A percentile compares a stretch with the other conserved stretches of the same genome.
Conservation (phyloP, 2,888 invertebrate species). For the Andricus quercusramuli region DNA sequence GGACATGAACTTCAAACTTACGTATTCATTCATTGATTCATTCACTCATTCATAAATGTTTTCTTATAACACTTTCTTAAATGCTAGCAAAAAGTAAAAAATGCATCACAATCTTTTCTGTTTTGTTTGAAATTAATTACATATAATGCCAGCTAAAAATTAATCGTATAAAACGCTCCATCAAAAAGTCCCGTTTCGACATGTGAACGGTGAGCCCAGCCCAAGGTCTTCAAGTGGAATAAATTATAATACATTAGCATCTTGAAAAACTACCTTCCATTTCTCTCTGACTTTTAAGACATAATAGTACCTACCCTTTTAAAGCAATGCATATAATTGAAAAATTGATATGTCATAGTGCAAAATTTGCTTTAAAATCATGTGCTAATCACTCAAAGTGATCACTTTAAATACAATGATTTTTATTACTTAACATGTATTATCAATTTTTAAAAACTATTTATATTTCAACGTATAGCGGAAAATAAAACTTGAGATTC, state of each 20-base stretch:
- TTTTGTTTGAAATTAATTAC: neutral
- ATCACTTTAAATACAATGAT: too few relatives aligned
- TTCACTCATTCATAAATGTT: neutral
- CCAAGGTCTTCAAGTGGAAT: slow-evolving; percentile 23
- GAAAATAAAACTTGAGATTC: too few relatives aligned
- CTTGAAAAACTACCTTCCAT: slow-evolving; percentile 19
- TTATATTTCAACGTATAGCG: too few relatives aligned
- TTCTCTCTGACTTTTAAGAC: slow-evolving; percentile 5
- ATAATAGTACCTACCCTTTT: slow-evolving; percentile 6
- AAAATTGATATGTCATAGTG: neutral
- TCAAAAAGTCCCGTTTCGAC: slow-evolving; percentile 17
- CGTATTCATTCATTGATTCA: neutral
- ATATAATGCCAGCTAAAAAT: neutral
- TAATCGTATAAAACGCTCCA: neutral
- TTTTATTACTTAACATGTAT: too few relatives aligned
- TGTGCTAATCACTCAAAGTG: neutral
- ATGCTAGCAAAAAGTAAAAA: neutral
- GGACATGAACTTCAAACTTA: neutral
- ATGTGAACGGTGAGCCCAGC: neutral
- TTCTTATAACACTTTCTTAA: neutral
- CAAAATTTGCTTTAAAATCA: neutral
- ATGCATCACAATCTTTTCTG: neutral
- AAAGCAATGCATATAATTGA: neutral
- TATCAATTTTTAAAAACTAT: too few relatives aligned
- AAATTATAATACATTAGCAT: slow-evolving; percentile 24